Base-by-base conservation (phyloP, 2,797 vertebrate genomes). In the Silurus lanzhouensis region DNA sequence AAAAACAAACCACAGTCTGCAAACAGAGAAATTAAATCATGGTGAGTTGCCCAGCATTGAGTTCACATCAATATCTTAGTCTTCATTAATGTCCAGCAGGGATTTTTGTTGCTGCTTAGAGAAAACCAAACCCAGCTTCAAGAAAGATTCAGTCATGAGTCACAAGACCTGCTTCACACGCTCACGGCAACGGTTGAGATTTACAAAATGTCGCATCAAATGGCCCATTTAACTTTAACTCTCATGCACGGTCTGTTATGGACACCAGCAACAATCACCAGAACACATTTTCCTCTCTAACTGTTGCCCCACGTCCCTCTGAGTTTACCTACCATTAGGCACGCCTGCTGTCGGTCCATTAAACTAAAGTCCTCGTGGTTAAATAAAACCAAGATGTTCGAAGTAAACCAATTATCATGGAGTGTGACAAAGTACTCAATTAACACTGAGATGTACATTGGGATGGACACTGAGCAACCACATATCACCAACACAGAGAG, bases 381-480 rank as follows among this genome's bases (percentile, higher is more conserved):
- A 96, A 96, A 96, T 93, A 95, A 96, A 96, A 95, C 96, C 94
- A 95, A 94, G 91, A 93, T 95, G 93, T 92, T 90, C 93, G 94
- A 93, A 94, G 95, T 96, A 96, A 97, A 96, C 95, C 95, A 98
- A 98, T 99, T 98, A 99, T 66, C 89, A 89, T 94, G 93, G 95
- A 96, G 96, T 96, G 96, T 93, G 95, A 94, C 92, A 95, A 95
- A 92, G 92, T 94, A 96, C 95, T 96, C 96, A 96, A 97, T 97
- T 97, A 98, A 94, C 68, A 68, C 52, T 82, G 92, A 93, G 93
- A 90, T 90, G 94, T 91, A 90, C 92, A 90, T 58, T 7, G 48
- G 60, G 55, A 38, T 2, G 52, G 77, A 48, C 60, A 64, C 63
- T 78, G 38, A 60, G 8, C 46, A 46, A 27, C 58, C 67, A 9